These are phyloP conservation scores for Neoitamus cyanurus DNA, from an alignment of 2,888 invertebrate species.

Conservation along the genomic window DNA sequence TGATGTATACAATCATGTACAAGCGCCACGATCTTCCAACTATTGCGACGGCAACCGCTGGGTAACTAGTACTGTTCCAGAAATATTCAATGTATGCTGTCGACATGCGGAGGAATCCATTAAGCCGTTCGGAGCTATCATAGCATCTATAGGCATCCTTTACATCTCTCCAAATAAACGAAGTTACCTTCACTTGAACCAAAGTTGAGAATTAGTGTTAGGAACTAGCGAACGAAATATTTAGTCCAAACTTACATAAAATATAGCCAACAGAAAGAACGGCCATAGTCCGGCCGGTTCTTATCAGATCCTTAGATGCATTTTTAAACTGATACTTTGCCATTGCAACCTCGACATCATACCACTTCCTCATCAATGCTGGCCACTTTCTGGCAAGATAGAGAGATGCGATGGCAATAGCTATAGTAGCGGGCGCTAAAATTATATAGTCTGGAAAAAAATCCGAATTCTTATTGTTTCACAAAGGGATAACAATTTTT, in stretches of 20 bases:
- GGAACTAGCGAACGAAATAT: neutral
- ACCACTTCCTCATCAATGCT: neutral
- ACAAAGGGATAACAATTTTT: neutral
- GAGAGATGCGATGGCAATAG: neutral
- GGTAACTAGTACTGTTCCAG: neutral
- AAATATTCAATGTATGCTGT: neutral
- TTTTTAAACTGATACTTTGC: neutral
- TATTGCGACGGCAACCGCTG: neutral
- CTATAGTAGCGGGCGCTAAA: neutral
- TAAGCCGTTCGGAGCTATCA: neutral
- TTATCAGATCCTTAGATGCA: neutral
- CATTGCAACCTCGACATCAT: neutral
- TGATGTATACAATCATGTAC: neutral
- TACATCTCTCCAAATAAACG: neutral
- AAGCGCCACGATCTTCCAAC: neutral
- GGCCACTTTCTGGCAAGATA: neutral
- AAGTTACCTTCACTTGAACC: neutral
- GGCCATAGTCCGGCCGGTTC: neutral
- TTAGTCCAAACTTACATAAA: neutral
- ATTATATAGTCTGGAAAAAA: neutral
- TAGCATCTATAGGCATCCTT: neutral
- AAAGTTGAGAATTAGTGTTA: neutral
- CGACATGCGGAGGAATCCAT: neutral
- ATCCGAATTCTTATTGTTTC: neutral
- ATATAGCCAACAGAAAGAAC: neutral